phyloP scores from a whole-genome alignment of 2,888 invertebrate genomes.

The Drosophila recens region DNA sequence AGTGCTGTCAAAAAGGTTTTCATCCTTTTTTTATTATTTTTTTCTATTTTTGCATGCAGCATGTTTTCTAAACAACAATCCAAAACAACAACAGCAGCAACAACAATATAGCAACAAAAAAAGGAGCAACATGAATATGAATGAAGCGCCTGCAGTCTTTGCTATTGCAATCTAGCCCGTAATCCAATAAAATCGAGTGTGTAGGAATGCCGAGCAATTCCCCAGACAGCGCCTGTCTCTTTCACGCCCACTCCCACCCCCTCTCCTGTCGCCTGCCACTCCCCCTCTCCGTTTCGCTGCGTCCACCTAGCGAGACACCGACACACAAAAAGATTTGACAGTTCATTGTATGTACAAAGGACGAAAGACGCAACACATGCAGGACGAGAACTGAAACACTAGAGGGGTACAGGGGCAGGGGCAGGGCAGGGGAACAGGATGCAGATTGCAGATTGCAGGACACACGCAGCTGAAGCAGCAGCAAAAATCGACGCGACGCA shows the following conservation, averaged over 20 bases:
- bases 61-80: constrained; percentile 79
- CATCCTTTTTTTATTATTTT: not conserved
- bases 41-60: constrained; percentile 48
- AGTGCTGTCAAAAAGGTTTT: constrained; percentile 48
- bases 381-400: not conserved
- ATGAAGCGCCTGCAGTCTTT: constrained; percentile 63
- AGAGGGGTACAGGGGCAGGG: not conserved
- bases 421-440: not conserved
- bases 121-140: constrained; percentile 32
- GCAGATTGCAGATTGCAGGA: constrained; percentile 10
- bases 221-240: not conserved
- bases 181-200: constrained; percentile 79
- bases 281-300: not conserved
- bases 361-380: constrained; percentile 20
- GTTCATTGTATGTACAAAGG: constrained; percentile 56
- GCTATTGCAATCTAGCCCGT: constrained; percentile 78
- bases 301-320: constrained; percentile 33
- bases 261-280: not conserved
- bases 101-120: constrained; percentile 30
- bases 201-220: constrained; percentile 58
- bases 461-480: constrained; percentile 46
- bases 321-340: constrained; percentile 69
- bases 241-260: not conserved
- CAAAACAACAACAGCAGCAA: constrained; percentile 28
- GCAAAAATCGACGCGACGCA: constrained; percentile 53